phyloP scores from a whole-genome alignment of 1,140 invertebrate genomes.

The Ips typographus region DNA sequence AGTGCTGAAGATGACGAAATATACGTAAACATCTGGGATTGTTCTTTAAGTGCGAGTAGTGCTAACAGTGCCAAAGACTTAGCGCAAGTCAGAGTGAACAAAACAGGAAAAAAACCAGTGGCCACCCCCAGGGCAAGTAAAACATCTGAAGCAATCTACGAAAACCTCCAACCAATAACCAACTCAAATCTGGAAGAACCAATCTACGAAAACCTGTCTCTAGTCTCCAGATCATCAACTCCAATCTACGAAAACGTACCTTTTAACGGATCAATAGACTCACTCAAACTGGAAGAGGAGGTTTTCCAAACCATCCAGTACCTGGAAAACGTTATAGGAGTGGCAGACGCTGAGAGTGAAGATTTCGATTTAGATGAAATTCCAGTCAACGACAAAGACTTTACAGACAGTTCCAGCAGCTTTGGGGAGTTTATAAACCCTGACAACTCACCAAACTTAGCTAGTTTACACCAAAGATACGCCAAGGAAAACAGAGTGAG shows the following conservation, averaged over 20 bases:
- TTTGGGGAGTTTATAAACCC: slow-evolving; percentile 19
- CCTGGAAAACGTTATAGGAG: slow-evolving; percentile 21
- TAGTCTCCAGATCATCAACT: not conserved
- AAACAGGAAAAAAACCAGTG: slow-evolving; percentile 20
- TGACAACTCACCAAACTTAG: not conserved
- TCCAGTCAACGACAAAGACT: slow-evolving; percentile 9
- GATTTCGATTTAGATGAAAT: not conserved
- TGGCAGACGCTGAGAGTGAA: slow-evolving; percentile 14
- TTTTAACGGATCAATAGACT: slow-evolving; percentile 4
- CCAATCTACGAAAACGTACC: slow-evolving; percentile 27
- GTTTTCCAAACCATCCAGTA: slow-evolving; percentile 21
- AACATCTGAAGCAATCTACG: not conserved
- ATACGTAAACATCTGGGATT: slow-evolving; percentile 35
- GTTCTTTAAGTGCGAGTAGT: slow-evolving; percentile 10
- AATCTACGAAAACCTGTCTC: slow-evolving; percentile 18
- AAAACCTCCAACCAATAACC: not conserved
- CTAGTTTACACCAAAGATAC: slow-evolving; percentile 17
- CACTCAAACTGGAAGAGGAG: slow-evolving; percentile 18
- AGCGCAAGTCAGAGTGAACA: not conserved
- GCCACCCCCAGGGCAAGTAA: slow-evolving; percentile 19
- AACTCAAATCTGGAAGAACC: not conserved
- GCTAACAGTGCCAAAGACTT: not conserved
- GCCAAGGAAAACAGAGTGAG: slow-evolving; percentile 20
- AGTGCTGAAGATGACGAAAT: slow-evolving; percentile 18
- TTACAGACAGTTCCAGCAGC: slow-evolving; percentile 25